A percentile compares a stretch with the other conserved stretches of the same genome.
Evolutionary conservation across 53 echinoderm and acorn worm genomes (phyloP).

Genomic region (Glandiceps talaboti): DNA sequence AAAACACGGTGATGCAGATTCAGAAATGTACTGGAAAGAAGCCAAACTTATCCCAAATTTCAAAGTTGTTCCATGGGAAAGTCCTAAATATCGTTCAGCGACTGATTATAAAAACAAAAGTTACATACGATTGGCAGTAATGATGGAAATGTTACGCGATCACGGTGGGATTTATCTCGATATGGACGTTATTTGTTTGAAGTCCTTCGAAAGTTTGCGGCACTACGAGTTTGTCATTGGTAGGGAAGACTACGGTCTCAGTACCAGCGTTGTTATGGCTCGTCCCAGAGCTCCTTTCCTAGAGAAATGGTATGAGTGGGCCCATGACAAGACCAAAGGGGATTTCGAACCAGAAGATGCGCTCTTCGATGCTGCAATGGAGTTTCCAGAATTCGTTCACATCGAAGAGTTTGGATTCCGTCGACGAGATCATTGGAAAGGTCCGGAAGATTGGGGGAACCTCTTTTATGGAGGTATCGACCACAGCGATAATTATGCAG

Average conservation of each 20-base stretch:
- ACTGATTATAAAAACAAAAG: background rate
- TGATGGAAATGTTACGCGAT: background rate
- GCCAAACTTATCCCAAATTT: background rate
- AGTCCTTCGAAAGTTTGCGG: constrained; percentile 5
- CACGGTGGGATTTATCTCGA: constrained; percentile 13
- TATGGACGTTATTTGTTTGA: constrained; percentile 6
- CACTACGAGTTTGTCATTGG: constrained; percentile 7
- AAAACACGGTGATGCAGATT: background rate
- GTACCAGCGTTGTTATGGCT: constrained; percentile 1
- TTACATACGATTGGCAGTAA: background rate
- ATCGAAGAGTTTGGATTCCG: background rate
- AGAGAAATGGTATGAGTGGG: background rate
- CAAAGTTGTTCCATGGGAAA: background rate
- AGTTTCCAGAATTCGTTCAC: background rate
- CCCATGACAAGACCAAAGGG: background rate
- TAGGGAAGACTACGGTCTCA: background rate
- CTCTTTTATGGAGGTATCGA: background rate
- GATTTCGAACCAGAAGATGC: background rate
- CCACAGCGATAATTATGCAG: background rate
- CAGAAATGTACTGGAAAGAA: background rate
- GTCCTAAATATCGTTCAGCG: background rate
- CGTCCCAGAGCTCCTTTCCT: background rate
- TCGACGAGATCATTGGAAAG: background rate
- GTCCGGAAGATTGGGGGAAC: background rate
- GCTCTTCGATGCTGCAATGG: background rate